These are phyloP conservation scores for Chloroceryle amazona DNA, from an alignment of 2,797 vertebrate species.

Conservation along the genomic window DNA sequence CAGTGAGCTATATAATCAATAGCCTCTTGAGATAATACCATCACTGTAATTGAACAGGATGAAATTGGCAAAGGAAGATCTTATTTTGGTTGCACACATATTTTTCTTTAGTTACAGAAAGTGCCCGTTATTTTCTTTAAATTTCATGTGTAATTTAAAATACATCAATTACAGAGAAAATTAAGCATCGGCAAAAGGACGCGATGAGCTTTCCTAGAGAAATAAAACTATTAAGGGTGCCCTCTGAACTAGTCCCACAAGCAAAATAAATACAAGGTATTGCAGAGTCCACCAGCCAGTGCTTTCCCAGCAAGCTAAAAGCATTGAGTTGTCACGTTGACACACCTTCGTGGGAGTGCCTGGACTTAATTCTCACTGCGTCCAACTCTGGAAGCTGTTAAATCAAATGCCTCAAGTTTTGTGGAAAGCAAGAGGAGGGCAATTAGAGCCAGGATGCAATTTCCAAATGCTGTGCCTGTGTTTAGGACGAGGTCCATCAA, in stretches of 20 bases:
- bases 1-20: neutral
- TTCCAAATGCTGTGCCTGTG: neutral
- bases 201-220: neutral
- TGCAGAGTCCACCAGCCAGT: neutral
- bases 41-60: neutral
- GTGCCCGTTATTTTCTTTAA: neutral
- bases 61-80: neutral
- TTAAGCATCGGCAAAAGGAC: neutral
- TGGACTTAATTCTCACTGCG: neutral
- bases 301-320: neutral
- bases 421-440: neutral
- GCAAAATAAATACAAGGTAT: neutral
- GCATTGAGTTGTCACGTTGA: neutral
- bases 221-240: neutral
- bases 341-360: neutral
- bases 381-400: neutral
- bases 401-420: neutral
- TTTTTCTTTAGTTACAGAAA: slow-evolving; percentile 23
- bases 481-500: neutral
- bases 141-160: neutral
- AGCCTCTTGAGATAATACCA: neutral
- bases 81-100: neutral
- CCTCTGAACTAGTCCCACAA: neutral
- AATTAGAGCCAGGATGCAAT: neutral
- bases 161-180: neutral